Percentiles rank a stretch among this genome's conserved stretches.
These are phyloP conservation scores for Standfussiana lucernea DNA, from an alignment of 2,888 invertebrate species.

Conservation along the genomic window DNA sequence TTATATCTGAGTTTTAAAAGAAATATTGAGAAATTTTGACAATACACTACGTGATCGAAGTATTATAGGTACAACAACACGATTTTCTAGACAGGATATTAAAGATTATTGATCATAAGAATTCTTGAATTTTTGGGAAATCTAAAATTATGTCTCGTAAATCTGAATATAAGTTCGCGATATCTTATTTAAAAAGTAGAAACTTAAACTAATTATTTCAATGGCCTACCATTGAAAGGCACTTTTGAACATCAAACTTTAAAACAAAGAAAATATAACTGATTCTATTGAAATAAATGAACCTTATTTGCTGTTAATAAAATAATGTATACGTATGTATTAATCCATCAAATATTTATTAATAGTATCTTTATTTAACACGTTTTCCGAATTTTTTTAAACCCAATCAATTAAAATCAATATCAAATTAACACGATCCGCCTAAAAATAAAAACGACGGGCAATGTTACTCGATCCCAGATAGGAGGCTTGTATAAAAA, in stretches of 20 bases:
- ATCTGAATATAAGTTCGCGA: not conserved
- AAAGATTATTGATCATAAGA: not conserved
- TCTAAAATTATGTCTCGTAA: not conserved
- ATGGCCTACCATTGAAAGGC: not conserved
- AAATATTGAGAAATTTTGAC: constrained; percentile 1
- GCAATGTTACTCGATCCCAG: constrained; percentile 8
- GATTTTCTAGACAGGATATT: not conserved
- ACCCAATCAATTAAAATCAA: not conserved
- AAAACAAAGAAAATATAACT: not conserved
- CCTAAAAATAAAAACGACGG: constrained; percentile 36
- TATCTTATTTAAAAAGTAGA: not conserved
- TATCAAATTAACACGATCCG: not conserved
- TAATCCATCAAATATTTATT: not conserved
- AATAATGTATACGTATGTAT: too few species aligned
- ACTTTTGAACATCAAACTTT: not conserved
- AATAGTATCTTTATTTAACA: not conserved
- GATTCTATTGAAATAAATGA: not conserved
- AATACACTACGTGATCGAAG: constrained; percentile 1
- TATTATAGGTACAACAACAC: not conserved
- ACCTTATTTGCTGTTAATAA: not conserved
- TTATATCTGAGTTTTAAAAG: not conserved
- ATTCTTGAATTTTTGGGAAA: not conserved
- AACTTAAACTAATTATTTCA: not conserved
- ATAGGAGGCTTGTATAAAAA: not conserved
- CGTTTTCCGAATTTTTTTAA: not conserved